Evolutionary conservation across 2,797 vertebrate species (phyloP), one percentile per base, ranked within the genome.

Genomic region (Melanotaenia nigrans): DNA sequence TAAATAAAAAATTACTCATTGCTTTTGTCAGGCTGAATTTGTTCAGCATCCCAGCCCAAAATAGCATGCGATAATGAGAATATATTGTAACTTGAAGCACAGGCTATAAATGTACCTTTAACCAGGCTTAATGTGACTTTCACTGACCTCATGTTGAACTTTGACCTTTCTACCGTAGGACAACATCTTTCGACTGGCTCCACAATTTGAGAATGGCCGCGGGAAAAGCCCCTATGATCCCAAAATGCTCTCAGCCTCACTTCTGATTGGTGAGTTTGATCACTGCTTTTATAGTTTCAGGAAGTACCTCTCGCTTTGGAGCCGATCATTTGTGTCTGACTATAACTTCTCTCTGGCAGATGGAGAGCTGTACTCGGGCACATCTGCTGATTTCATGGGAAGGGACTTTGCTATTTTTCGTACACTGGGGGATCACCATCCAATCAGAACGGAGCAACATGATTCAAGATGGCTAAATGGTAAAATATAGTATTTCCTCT

Each of bases 151-250:
- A 2, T 24, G 71, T 68, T 82, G 81, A 90, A 81, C 86, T 87
- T 58, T 90, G 77, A 85, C 86, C 61, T 61, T 68, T 71, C 59
- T 62, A 42, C 79, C 14, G 12, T 92, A 98, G 97, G 97, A 98
- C 87, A 96, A 96, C 86, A 90, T 97, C 90, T 98, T 98, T 87
- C 96, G 94, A 79, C 93, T 98, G 89, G 94, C 94, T 85, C 92
- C 95, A 1, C 94, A 96, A 91, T 96, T 97, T 87, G 97, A 98
- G 94, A 98, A 98, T 25, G 97, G 97, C 76, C 95, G 97, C 65
- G 97, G 97, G 65, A 98, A 98, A 91, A 98, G 97, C 84, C 97
- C 97, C 59, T 98, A 98, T 24, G 97, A 98, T 88, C 97, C 97
- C 71, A 97, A 96, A 88, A 94, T 98, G 91, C 94, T 95, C 86